These are phyloP conservation scores for Xylocopa sonorina DNA, from an alignment of 1,140 invertebrate species.

Conservation along the genomic window DNA sequence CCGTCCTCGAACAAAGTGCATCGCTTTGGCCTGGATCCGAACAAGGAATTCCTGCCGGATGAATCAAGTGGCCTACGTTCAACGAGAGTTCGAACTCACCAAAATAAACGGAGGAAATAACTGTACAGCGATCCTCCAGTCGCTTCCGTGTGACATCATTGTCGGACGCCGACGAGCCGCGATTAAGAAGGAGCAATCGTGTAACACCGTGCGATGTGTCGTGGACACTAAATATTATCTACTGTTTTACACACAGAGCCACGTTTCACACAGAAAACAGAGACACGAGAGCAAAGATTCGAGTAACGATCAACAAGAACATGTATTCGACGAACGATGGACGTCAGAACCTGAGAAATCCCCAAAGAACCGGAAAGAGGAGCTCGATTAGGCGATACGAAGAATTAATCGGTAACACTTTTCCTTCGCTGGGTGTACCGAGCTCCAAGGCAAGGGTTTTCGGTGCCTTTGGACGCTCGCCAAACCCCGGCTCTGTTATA, in stretches of 20 bases:
- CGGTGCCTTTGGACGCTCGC: constrained; percentile 44
- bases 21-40: background rate
- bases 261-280: too few species aligned
- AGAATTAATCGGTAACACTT: background rate
- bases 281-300: too few species aligned
- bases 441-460: constrained; percentile 38
- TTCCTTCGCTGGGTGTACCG: background rate
- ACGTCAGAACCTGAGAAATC: too few species aligned
- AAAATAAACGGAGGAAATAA: constrained; percentile 45
- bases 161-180: constrained; percentile 20
- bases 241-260: too few species aligned
- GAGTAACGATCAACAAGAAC: too few species aligned
- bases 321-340: too few species aligned
- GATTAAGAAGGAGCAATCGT: background rate
- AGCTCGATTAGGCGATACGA: background rate
- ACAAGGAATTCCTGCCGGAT: background rate
- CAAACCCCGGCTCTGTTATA: constrained; percentile 43
- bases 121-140: constrained; percentile 26
- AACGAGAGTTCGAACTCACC: background rate
- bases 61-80: background rate
- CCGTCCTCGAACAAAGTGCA: background rate
- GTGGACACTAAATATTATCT: too few species aligned
- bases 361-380: background rate
- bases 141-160: constrained; percentile 27
- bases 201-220: too few species aligned